These are phyloP conservation scores for Drosophila mauritiana DNA, from an alignment of 1,140 invertebrate species.

Conservation along the genomic window DNA sequence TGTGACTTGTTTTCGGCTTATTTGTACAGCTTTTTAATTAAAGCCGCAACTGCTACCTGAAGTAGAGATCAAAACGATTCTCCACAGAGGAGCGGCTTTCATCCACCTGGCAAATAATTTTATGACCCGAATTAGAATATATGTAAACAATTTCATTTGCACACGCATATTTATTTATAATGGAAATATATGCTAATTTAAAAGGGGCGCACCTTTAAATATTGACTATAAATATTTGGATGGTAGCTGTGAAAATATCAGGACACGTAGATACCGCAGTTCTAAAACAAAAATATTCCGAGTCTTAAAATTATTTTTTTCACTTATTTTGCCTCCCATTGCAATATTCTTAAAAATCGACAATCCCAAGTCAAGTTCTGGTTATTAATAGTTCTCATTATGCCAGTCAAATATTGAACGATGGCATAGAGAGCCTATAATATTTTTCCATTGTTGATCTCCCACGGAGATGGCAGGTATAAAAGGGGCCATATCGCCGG, in stretches of 20 bases:
- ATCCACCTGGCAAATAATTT: slow-evolving; percentile 2
- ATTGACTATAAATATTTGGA: slow-evolving; percentile 1
- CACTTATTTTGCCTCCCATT: neutral
- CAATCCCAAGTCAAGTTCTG: too few relatives aligned
- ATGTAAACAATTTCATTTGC: slow-evolving; percentile 4
- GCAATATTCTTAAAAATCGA: too few relatives aligned
- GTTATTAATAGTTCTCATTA: neutral
- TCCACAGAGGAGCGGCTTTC: neutral
- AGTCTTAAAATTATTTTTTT: neutral
- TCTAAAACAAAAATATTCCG: neutral
- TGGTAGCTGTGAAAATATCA: too few relatives aligned
- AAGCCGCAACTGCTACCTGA: slow-evolving; percentile 9
- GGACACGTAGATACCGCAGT: neutral
- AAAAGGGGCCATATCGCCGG: neutral
- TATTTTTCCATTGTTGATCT: slow-evolving; percentile 11
- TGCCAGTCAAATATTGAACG: neutral
- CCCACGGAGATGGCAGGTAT: slow-evolving; percentile 12
- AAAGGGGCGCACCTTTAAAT: neutral
- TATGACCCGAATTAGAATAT: slow-evolving; percentile 13
- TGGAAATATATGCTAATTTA: slow-evolving; percentile 20
- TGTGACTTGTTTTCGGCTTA: slow-evolving; percentile 3
- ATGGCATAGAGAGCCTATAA: slow-evolving; percentile 1
- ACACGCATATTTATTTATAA: neutral
- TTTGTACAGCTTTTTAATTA: slow-evolving; percentile 13
- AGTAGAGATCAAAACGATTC: neutral